A percentile compares a stretch with the other conserved stretches of the same genome.
Conservation (phyloP, 2,888 invertebrate genomes). For the Spisula subtruncata region DNA sequence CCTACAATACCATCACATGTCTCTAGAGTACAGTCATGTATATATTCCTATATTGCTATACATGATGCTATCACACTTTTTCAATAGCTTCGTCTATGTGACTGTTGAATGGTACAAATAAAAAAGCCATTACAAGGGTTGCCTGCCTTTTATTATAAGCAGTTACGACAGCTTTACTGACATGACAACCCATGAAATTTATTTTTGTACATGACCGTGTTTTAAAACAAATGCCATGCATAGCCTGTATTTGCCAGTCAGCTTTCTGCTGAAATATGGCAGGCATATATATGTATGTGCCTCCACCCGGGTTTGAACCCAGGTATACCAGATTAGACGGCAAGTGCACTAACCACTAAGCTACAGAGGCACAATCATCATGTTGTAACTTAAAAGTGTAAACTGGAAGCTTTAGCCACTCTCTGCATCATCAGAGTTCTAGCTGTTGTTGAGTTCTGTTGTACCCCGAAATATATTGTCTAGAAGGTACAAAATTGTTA, state of each 20-base stretch:
- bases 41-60: not conserved
- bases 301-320: too few species aligned
- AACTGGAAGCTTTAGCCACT: not conserved
- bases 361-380: too few species aligned
- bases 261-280: too few species aligned
- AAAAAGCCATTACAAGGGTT: not conserved
- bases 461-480: not conserved
- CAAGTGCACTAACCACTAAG: too few species aligned
- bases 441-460: not conserved
- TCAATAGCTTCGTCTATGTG: not conserved
- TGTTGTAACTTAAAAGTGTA: not conserved
- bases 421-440: not conserved
- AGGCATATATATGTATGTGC: too few species aligned
- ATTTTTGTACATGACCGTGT: too few species aligned
- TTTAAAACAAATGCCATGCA: too few species aligned
- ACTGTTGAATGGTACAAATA: not conserved
- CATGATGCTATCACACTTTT: not conserved
- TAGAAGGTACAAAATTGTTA: constrained; percentile 1
- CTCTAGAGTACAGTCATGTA: not conserved
- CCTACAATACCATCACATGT: not conserved
- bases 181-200: too few species aligned
- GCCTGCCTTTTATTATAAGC: too few species aligned
- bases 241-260: too few species aligned
- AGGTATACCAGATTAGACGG: too few species aligned
- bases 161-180: too few species aligned